These are phyloP conservation scores for Tetraodon nigroviridis DNA, from an alignment of 2,113 vertebrate genomes.

Conservation along the genomic window DNA sequence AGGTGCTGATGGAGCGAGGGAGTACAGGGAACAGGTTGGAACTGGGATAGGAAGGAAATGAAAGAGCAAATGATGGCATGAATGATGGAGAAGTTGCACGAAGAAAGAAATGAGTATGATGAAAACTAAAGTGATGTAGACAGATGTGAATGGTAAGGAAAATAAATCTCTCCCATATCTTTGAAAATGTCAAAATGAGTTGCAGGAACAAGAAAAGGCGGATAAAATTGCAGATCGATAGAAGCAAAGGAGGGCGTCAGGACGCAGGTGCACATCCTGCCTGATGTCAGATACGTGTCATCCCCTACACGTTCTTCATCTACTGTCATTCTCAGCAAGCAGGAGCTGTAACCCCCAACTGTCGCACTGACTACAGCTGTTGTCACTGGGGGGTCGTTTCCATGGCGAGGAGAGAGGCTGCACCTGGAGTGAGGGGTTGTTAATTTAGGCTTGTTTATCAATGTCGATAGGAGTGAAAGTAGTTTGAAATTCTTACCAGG, in stretches of 20 bases:
- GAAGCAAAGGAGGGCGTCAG: slow-evolving; percentile 13
- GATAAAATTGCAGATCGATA: slow-evolving; percentile 2
- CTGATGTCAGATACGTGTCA: slow-evolving; percentile 19
- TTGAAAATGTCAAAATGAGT: not conserved
- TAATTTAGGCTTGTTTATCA: not conserved
- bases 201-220: slow-evolving; percentile 3
- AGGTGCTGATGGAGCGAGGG: slow-evolving; percentile 44
- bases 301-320: slow-evolving; percentile 22
- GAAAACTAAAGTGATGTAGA: slow-evolving; percentile 9
- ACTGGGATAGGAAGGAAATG: slow-evolving; percentile 5
- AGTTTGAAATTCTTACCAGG: no score
- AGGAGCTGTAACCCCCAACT: slow-evolving; percentile 17
- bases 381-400: slow-evolving; percentile 47
- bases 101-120: slow-evolving; percentile 22
- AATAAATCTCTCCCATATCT: not conserved
- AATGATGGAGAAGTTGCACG: slow-evolving; percentile 2
- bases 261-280: slow-evolving; percentile 21
- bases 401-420: slow-evolving; percentile 27
- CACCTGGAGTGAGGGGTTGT: not conserved
- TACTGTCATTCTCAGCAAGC: slow-evolving; percentile 11
- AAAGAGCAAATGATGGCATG: slow-evolving; percentile 26
- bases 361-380: slow-evolving; percentile 59
- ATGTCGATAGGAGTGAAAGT: no score
- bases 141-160: not conserved
- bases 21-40: slow-evolving; percentile 12